Evolutionary conservation across 2,113 vertebrate species (phyloP), one percentile per base, ranked within the genome.

Genomic region (Leptobrachium ailaonicum): DNA sequence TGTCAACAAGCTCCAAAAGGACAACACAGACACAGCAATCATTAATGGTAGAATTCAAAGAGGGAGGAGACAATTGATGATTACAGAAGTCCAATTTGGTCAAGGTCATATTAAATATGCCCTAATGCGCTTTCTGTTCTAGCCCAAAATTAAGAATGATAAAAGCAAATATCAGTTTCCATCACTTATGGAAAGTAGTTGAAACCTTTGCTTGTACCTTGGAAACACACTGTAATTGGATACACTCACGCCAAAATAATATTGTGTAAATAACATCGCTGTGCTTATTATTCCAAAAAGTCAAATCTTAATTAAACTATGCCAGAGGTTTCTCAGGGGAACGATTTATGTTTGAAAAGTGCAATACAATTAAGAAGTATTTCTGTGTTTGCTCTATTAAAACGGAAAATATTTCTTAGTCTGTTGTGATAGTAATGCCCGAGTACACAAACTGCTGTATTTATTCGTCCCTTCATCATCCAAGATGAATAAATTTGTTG

Each of bases 271-370:
- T 32, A 64, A 64, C n/a, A 32, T 10, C 20, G 14, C 13, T 64
- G 62, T 32, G n/a, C n/a, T 64, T 64, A 40, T 64, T 20, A 32
- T 64, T 64, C n/a, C 62, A 64, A 64, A 60, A 60, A 64, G 62
- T 64, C 62, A 64, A 40, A 6, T 64, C 32, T 64, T 64, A 64
- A 64, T 64, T 64, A 40, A 20, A 64, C 13, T 7, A 64, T 64
- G 32, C 13, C 32, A 32, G 62, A 40, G 4, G 4, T 32, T 64
- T 64, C 62, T 64, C 62, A 20, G 4, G 20, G 32, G 20, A 1
- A 5, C 4, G 40, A 20, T 13, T 64, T 64, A 32, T 64, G 6
- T 64, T 64, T 64, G 56, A 64, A 64, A 40, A 40, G n/a, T 64
- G 32, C 62, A 64, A 64, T 64, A 10, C 20, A 64, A 64, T 64